Conservation (phyloP, 1,140 invertebrate genomes). For the Cataglyphis hispanica region DNA sequence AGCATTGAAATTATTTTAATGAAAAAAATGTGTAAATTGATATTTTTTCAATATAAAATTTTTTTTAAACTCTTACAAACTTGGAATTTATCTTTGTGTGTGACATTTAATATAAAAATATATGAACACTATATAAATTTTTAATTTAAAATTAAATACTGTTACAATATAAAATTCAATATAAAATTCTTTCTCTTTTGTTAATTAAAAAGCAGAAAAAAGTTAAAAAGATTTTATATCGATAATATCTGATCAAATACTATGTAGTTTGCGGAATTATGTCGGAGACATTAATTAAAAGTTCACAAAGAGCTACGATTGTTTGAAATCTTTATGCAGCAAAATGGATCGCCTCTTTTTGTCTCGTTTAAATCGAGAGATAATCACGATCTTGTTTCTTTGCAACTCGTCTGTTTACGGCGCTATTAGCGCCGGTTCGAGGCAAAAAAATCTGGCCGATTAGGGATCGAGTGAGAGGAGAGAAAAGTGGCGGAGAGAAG, state of each 20-base stretch:
- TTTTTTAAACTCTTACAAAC: not conserved
- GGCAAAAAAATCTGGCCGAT: not conserved
- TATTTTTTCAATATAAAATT: not conserved
- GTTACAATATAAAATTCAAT: not conserved
- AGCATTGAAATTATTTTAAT: not conserved
- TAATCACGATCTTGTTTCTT: not conserved
- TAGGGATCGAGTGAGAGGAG: constrained; percentile 10
- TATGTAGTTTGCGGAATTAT: not conserved
- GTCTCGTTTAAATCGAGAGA: not conserved
- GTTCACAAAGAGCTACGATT: not conserved
- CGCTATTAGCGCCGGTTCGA: not conserved
- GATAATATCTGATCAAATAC: too few relatives aligned
- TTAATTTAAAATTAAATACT: not conserved
- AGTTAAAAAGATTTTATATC: too few relatives aligned
- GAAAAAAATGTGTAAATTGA: not conserved
- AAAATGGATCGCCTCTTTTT: not conserved
- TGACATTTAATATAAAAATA: too few relatives aligned
- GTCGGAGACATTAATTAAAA: not conserved
- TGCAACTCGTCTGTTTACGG: not conserved
- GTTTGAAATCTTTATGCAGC: not conserved
- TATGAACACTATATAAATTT: not conserved
- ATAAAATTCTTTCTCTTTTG: not conserved
- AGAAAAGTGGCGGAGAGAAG: not conserved
- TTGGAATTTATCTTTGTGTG: not conserved
- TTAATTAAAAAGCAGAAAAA: too few relatives aligned